Conservation (phyloP, 2,888 invertebrate genomes). For the Pandemis heparana region DNA sequence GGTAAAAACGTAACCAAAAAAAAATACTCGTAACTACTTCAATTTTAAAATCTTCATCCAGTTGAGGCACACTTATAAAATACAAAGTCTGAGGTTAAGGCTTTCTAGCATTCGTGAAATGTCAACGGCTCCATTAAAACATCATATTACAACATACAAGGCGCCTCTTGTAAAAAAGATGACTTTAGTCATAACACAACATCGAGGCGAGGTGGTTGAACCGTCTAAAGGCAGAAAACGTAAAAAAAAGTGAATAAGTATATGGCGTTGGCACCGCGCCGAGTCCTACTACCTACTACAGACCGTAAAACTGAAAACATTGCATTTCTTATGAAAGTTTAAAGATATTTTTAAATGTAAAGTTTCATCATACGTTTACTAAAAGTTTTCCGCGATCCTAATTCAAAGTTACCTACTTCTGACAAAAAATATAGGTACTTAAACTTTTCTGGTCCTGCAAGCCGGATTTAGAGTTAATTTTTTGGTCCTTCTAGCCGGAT, state of each 20-base stretch:
- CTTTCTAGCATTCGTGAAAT: neutral
- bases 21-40: no score
- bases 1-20: no score
- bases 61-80: no score
- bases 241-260: conserved; percentile 19
- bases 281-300: conserved; percentile 1
- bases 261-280: conserved; percentile 10
- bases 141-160: conserved; percentile 4
- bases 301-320: neutral
- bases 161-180: conserved; percentile 5
- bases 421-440: neutral
- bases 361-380: no score
- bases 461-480: neutral
- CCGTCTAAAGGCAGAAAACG: conserved; percentile 15
- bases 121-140: neutral
- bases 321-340: no score
- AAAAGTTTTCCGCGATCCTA: no score
- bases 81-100: no score
- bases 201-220: conserved; percentile 28
- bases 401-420: neutral
- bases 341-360: no score
- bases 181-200: conserved; percentile 23
- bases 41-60: no score
- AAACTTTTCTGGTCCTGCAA: neutral
- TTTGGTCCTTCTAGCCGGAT: neutral